A percentile compares a stretch with the other conserved stretches of the same genome.
Evolutionary conservation across 2,113 vertebrate species (phyloP).

Genomic region (Syngnathus floridae): DNA sequence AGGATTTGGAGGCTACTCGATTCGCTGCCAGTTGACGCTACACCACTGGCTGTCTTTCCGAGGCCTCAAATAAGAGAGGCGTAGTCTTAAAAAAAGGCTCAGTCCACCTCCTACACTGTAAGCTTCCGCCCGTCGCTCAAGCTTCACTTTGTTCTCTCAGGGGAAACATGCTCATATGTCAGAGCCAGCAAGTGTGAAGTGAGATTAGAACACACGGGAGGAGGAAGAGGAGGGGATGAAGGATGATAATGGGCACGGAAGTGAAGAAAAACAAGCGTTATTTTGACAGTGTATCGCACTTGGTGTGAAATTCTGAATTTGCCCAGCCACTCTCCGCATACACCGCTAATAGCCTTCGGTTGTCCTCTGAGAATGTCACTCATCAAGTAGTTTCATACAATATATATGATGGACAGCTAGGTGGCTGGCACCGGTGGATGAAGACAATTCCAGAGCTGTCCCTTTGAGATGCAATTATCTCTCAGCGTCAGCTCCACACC

Average conservation of each 20-base stretch:
- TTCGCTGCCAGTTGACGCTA: background rate
- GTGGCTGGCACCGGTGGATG: conserved; percentile 53
- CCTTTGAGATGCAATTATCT: conserved; percentile 67
- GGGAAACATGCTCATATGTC: conserved; percentile 49
- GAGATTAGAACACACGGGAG: conserved; percentile 60
- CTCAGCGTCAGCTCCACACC: conserved; percentile 49
- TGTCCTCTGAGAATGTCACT: conserved; percentile 52
- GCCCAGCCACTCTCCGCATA: conserved; percentile 52
- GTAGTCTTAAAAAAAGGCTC: conserved; percentile 48
- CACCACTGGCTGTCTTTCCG: conserved; percentile 35
- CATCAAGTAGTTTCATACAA: conserved; percentile 11
- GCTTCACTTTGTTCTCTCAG: conserved; percentile 45
- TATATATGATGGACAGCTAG: conserved; percentile 57
- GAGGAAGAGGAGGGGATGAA: conserved; percentile 35
- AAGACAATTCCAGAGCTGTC: conserved; percentile 55
- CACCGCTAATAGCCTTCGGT: conserved; percentile 55
- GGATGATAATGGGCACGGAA: conserved; percentile 38
- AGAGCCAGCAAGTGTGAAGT: conserved; percentile 67
- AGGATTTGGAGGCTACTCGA: background rate
- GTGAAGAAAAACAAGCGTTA: conserved; percentile 30
- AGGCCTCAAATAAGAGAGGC: conserved; percentile 44
- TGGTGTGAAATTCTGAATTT: conserved; percentile 42
- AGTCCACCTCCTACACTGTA: conserved; percentile 50
- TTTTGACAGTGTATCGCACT: conserved; percentile 40
- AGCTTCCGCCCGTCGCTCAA: conserved; percentile 50